These are phyloP conservation scores for Torymus tubicola DNA, from an alignment of 2,888 invertebrate genomes.

Conservation along the genomic window DNA sequence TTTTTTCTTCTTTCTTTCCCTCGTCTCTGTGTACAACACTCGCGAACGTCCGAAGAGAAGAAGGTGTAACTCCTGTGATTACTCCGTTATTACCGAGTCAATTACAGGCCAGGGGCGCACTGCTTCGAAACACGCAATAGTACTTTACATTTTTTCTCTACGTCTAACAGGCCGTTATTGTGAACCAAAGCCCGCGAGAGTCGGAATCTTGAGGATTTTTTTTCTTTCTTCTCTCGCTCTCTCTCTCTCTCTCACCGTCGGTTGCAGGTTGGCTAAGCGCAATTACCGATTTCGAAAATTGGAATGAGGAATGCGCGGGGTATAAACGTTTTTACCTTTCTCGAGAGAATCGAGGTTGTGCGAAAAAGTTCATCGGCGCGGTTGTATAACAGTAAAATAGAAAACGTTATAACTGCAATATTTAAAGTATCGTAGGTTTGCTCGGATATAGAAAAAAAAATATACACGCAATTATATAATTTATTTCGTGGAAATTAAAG, in stretches of 20 bases:
- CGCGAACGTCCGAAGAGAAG: conserved; percentile 51
- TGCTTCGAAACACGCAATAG: conserved; percentile 65
- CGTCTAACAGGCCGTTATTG: conserved; percentile 27
- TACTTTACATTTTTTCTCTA: conserved; percentile 54
- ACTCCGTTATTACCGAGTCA: conserved; percentile 66
- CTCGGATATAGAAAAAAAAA: no score
- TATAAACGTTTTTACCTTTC: not conserved
- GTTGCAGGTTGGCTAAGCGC: conserved; percentile 20
- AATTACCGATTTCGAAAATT: conserved; percentile 36
- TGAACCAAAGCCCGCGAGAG: conserved; percentile 1
- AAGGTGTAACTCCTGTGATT: conserved; percentile 66
- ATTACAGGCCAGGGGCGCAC: conserved; percentile 63
- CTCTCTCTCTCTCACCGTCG: no score
- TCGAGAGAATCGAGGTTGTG: not conserved
- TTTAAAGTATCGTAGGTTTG: no score
- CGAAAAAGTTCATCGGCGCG: not conserved
- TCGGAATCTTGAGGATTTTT: conserved; percentile 20
- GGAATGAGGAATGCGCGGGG: conserved; percentile 12
- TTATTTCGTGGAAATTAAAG: no score
- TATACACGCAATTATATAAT: no score
- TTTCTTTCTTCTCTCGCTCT: conserved; percentile 10
- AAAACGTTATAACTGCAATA: no score
- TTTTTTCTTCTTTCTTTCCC: conserved; percentile 12
- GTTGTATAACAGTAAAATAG: no score
- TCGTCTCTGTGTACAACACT: conserved; percentile 18